Evolutionary conservation across 2,113 vertebrate genomes (phyloP).

Genomic region (Piprites chloris): DNA sequence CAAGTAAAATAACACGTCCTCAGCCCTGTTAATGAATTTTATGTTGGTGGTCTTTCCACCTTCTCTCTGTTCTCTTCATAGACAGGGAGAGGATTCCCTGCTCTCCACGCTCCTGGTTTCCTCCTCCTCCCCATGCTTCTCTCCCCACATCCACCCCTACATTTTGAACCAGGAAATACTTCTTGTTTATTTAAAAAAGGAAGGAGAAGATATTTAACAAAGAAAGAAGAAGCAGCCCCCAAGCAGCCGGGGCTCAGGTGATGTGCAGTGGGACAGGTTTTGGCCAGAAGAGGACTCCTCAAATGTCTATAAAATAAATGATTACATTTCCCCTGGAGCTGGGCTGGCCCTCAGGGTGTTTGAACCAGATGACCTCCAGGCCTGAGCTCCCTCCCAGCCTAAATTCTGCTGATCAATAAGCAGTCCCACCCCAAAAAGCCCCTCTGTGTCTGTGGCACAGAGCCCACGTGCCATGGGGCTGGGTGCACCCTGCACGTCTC

Average conservation of each 20-base stretch:
- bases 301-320: background rate
- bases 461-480: background rate
- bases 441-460: background rate
- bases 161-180: background rate
- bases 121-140: background rate
- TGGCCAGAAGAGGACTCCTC: accelerated
- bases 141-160: background rate
- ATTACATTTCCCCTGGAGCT: background rate
- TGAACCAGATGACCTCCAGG: background rate
- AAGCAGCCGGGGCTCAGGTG: background rate
- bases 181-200: background rate
- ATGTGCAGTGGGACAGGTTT: accelerated
- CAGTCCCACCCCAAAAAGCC: background rate
- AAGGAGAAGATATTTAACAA: background rate
- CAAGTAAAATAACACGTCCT: background rate
- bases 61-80: background rate
- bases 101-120: background rate
- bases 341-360: background rate
- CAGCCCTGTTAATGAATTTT: background rate
- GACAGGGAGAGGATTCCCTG: background rate
- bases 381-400: background rate
- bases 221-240: background rate
- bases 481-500: background rate
- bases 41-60: background rate
- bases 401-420: background rate